Evolutionary conservation across 2,113 vertebrate genomes (phyloP), one percentile per base, ranked within the genome.

Genomic region (Rana temporaria): DNA sequence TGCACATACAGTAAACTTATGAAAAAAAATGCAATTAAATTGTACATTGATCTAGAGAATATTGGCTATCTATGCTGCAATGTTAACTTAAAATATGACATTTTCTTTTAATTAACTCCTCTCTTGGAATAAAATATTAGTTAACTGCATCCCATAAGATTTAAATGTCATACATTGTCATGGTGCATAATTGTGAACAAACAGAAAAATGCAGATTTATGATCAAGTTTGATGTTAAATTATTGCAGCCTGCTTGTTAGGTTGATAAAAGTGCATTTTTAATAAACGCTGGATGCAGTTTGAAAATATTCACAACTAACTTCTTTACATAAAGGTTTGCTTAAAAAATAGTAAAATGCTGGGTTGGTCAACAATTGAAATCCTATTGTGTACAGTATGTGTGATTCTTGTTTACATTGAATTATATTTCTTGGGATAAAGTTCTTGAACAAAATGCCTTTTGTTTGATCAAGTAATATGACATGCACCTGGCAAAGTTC

Each of bases 81-180:
- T 48, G 34, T 60, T 80, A n/a, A 59, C 30, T 68, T 55, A 80
- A 80, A 80, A 48, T 26, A 80, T 80, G 78, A 70, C 78, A 80
- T 80, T 80, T 70, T 80, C 55, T 48, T 69, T 79, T 79, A 79
- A 79, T 80, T 69, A 80, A 70, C 65, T 80, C 78, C n/a, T 60
- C 55, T 60, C 53, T 80, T 70, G 56, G 78, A 80, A 70, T 55
- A 80, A 80, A 60, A 80, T 69, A 79, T 80, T 70, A 69, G 67
- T 80, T 80, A 80, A 70, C 70, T 80, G 66, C 60, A 71, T 80
- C 67, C 78, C 67, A 69, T 62, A 80, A 80, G 78, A 80, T 80
- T 80, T 80, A 80, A 80, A 80, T 80, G 78, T 80, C 78, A 70
- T 70, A 70, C n/a, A 80, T 70, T 80, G 78, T 70, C 71, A 71